A percentile compares a stretch with the other conserved stretches of the same genome.
phyloP scores from a whole-genome alignment of 2,888 invertebrate species.

The Meliscaeva auricollis region DNA sequence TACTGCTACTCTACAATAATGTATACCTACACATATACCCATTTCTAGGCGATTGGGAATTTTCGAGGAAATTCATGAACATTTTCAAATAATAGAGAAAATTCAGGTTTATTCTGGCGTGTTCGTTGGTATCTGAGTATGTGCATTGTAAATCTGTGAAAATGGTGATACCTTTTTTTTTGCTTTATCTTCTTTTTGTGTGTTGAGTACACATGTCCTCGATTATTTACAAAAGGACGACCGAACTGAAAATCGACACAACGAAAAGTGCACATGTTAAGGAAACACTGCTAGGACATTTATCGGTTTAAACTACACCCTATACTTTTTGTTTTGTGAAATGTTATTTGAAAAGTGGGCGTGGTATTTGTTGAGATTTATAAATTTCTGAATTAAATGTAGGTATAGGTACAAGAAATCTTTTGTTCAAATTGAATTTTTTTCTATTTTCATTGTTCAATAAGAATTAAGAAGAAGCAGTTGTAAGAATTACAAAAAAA shows the following conservation, averaged over 20 bases:
- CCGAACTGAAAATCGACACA: constrained; percentile 8
- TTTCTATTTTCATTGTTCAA: no score
- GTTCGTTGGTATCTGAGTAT: constrained; percentile 9
- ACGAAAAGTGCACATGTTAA: neutral
- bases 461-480: no score
- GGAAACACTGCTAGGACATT: neutral
- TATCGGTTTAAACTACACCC: neutral
- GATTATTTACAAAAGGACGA: constrained; percentile 54
- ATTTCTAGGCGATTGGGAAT: constrained; percentile 34
- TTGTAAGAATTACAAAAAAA: no score
- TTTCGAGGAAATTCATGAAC: constrained; percentile 44
- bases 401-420: no score
- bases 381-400: no score
- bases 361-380: no score
- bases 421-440: no score
- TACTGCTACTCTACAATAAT: neutral
- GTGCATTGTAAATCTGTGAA: neutral
- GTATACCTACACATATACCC: constrained; percentile 8
- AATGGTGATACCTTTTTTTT: neutral
- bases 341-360: neutral
- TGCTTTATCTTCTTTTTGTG: neutral
- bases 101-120: constrained; percentile 40
- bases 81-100: constrained; percentile 62
- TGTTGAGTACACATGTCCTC: constrained; percentile 42
- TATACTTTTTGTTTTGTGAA: neutral